These are phyloP conservation scores for mouse (Mus musculus) DNA, from an alignment of 2,113 vertebrate species.

Conservation along the genomic window GRCm39 chr5:41199501-41200000, in stretches of 20 bases:
- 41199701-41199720: background rate
- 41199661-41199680: background rate
- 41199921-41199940: background rate
- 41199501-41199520: background rate
- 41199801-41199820: accelerated
- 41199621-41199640: background rate
- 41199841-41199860: accelerated
- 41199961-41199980: slow-evolving; percentile 45
- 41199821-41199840: background rate
- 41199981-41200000: slow-evolving; percentile 66
- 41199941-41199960: background rate
- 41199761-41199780: background rate
- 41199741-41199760: background rate
- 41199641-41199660: background rate
- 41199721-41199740: background rate
- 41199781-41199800: background rate
- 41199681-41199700: background rate
- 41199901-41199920: background rate
- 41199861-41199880: accelerated
- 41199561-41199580: background rate
- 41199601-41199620: background rate
- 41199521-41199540: background rate
- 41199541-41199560: background rate
- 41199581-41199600: accelerated
- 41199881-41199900: background rate